phyloP scores from a whole-genome alignment of 2,113 vertebrate genomes.

The Xyliphius kryptos region DNA sequence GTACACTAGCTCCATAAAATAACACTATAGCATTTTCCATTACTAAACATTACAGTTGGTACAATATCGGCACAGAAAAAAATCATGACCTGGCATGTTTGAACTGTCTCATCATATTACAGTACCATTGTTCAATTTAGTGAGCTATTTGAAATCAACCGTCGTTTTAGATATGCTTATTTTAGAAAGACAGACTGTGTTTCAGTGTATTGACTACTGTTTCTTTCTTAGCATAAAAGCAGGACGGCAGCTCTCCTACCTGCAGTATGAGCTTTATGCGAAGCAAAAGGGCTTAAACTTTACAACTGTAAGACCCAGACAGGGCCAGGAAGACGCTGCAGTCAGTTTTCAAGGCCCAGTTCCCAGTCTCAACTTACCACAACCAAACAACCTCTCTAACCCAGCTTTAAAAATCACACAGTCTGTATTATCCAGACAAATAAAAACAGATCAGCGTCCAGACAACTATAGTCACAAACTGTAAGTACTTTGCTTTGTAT shows the following conservation, averaged over 20 bases:
- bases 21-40: too few species aligned
- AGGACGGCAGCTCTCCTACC: slow-evolving; percentile 78
- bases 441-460: slow-evolving; percentile 35
- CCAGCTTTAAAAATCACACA: slow-evolving; percentile 17
- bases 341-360: slow-evolving; percentile 32
- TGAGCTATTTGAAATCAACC: too few species aligned
- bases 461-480: slow-evolving; percentile 39
- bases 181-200: too few species aligned
- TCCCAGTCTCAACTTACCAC: slow-evolving; percentile 55
- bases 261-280: slow-evolving; percentile 87
- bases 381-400: slow-evolving; percentile 37
- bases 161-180: too few species aligned
- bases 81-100: too few species aligned
- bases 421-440: slow-evolving; percentile 8
- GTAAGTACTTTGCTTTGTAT: slow-evolving; percentile 50
- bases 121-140: too few species aligned
- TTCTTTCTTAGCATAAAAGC: slow-evolving; percentile 78
- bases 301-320: slow-evolving; percentile 56
- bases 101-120: too few species aligned
- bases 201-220: neutral
- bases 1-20: too few species aligned
- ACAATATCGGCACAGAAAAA: too few species aligned
- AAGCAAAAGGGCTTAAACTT: slow-evolving; percentile 85
- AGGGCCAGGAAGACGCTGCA: slow-evolving; percentile 60
- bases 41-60: too few species aligned